phyloP scores from a whole-genome alignment of 2,888 invertebrate species.

The Furcula furcula region DNA sequence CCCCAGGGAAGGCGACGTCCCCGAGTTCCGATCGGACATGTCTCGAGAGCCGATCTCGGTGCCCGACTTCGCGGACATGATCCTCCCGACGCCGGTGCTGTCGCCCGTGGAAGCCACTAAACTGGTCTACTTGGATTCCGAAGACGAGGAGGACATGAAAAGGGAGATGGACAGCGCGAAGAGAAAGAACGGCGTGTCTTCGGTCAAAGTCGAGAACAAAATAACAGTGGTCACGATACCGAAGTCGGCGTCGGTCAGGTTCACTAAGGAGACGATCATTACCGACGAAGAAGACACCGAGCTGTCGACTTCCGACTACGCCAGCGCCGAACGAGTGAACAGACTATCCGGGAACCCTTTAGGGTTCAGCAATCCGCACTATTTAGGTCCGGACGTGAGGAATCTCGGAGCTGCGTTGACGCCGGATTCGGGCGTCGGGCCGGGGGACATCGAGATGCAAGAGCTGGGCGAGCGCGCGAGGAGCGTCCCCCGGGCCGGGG shows the following conservation, averaged over 20 bases:
- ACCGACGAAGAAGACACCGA: slow-evolving; percentile 82
- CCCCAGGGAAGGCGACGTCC: slow-evolving; percentile 52
- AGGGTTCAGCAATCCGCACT: slow-evolving; percentile 90
- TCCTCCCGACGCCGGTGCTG: slow-evolving; percentile 83
- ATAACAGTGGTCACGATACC: slow-evolving; percentile 73
- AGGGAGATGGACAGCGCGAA: slow-evolving; percentile 37
- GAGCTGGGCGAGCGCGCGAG: slow-evolving; percentile 50
- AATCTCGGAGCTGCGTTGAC: slow-evolving; percentile 85
- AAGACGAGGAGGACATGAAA: slow-evolving; percentile 79
- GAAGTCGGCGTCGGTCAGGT: slow-evolving; percentile 83
- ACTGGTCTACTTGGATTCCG: slow-evolving; percentile 86
- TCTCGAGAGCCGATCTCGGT: slow-evolving; percentile 87
- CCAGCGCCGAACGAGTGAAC: slow-evolving; percentile 86
- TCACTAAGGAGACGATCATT: slow-evolving; percentile 71
- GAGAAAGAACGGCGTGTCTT: slow-evolving; percentile 45
- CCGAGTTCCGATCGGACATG: slow-evolving; percentile 58
- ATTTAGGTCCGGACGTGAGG: slow-evolving; percentile 86
- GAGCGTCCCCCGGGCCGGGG: slow-evolving; percentile 45
- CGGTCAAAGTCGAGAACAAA: slow-evolving; percentile 64
- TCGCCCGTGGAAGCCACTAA: slow-evolving; percentile 86
- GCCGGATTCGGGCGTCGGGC: slow-evolving; percentile 84
- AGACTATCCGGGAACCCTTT: slow-evolving; percentile 75
- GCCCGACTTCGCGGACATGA: slow-evolving; percentile 86
- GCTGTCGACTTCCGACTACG: slow-evolving; percentile 88
- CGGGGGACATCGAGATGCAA: slow-evolving; percentile 66